A percentile compares a stretch with the other conserved stretches of the same genome.
Evolutionary conservation across 2,797 vertebrate genomes (phyloP).

Genomic region (Alfaro cultratus): DNA sequence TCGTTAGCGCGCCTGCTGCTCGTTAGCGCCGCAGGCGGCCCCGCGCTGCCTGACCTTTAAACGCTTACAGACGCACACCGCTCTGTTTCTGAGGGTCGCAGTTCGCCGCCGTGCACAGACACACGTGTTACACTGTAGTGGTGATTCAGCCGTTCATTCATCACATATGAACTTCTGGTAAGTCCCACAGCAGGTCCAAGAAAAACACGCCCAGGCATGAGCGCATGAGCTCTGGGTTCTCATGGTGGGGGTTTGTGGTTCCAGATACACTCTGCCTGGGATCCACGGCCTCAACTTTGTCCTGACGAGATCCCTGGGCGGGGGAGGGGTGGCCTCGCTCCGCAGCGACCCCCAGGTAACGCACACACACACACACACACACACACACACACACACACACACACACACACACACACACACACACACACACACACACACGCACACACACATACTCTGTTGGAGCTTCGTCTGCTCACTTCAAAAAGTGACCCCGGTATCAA

Average conservation of each 20-base stretch:
- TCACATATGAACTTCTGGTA: neutral
- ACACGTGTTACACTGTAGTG: neutral
- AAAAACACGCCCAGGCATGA: neutral
- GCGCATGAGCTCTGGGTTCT: neutral
- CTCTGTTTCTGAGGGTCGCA: neutral
- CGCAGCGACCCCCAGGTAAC: conserved; percentile 90
- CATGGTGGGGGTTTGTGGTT: conserved; percentile 7
- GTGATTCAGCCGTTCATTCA: conserved; percentile 6
- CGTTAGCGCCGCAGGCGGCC: conserved; percentile 42
- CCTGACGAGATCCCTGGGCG: conserved; percentile 85
- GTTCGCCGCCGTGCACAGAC: neutral
- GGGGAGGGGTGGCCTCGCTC: conserved; percentile 86
- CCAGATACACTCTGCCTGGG: conserved; percentile 87
- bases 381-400: neutral
- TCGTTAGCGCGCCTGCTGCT: conserved; percentile 45
- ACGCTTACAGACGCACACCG: neutral
- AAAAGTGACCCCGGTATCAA: neutral
- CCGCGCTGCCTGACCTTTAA: neutral
- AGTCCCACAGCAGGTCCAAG: neutral
- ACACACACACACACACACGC: conserved; percentile 9
- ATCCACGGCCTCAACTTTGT: conserved; percentile 88
- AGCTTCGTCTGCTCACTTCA: neutral
- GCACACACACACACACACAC: conserved; percentile 10
- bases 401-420: conserved; percentile 11
- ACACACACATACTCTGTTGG: neutral